A percentile compares a stretch with the other conserved stretches of the same genome.
These are phyloP conservation scores for Boulengeromyrus knoepffleri DNA, from an alignment of 2,113 vertebrate species.

Conservation along the genomic window DNA sequence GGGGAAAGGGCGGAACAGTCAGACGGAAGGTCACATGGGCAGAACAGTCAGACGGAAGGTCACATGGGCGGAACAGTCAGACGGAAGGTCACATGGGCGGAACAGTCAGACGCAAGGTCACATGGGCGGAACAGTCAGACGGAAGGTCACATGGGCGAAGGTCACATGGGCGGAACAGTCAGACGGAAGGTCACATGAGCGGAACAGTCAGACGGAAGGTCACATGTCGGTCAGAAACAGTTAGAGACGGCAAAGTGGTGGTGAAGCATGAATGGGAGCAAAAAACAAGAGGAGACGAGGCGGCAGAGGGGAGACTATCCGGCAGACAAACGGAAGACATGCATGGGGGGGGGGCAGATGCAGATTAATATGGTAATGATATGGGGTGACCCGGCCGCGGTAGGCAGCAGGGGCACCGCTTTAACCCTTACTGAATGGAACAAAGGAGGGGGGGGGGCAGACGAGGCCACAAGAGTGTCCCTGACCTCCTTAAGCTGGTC, in stretches of 20 bases:
- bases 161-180: neutral
- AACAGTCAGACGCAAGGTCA: too few species aligned
- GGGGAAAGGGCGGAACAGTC: neutral
- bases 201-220: neutral
- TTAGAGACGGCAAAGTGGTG: neutral
- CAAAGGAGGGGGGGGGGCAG: constrained; percentile 18
- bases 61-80: neutral
- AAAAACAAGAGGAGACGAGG: neutral
- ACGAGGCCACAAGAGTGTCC: neutral
- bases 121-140: too few species aligned
- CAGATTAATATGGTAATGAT: constrained; percentile 34
- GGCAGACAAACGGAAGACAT: neutral
- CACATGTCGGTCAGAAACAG: neutral
- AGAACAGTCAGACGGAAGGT: too few species aligned
- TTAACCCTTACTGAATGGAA: constrained; percentile 25
- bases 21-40: too few species aligned
- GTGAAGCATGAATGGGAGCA: neutral
- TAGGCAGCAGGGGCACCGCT: neutral
- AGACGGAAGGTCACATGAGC: neutral
- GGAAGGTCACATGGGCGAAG: too few species aligned
- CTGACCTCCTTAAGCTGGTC: constrained; percentile 97
- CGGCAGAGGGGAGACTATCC: neutral
- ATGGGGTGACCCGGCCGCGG: neutral
- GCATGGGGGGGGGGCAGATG: neutral
- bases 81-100: neutral